These are phyloP conservation scores for Apis florea DNA, from an alignment of 1,140 invertebrate genomes.

Conservation along the genomic window DNA sequence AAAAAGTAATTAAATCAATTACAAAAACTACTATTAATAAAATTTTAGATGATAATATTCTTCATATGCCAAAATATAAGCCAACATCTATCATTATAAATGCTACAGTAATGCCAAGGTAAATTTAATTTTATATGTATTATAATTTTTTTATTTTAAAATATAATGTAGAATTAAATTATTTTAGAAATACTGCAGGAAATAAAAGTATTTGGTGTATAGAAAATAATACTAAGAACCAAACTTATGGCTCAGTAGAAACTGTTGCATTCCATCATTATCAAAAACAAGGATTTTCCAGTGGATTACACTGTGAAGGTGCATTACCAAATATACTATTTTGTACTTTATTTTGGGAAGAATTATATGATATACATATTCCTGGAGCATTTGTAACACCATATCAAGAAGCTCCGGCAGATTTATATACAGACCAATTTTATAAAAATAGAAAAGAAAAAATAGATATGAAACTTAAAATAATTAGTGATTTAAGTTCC, in stretches of 20 bases:
- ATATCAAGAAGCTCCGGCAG: constrained; percentile 86
- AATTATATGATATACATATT: constrained; percentile 83
- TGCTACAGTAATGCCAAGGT: constrained; percentile 60
- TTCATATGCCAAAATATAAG: background rate
- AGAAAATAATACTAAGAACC: constrained; percentile 34
- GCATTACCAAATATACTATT: constrained; percentile 84
- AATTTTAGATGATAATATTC: background rate
- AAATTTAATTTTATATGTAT: constrained; percentile 20
- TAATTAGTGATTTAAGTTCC: constrained; percentile 73
- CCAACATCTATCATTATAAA: constrained; percentile 31
- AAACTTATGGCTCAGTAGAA: constrained; percentile 69
- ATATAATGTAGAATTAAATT: background rate
- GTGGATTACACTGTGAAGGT: constrained; percentile 87
- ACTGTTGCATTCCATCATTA: constrained; percentile 70
- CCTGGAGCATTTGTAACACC: constrained; percentile 85
- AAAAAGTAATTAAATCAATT: constrained; percentile 55
- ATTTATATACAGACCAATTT: constrained; percentile 85
- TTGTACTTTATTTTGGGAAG: constrained; percentile 88
- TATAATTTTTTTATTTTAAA: background rate
- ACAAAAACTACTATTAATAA: constrained; percentile 33
- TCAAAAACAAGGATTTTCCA: constrained; percentile 53
- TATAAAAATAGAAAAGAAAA: constrained; percentile 82
- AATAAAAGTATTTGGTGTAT: constrained; percentile 71
- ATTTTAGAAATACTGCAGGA: constrained; percentile 53
- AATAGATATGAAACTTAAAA: constrained; percentile 82